Evolutionary conservation across 2,113 vertebrate genomes (phyloP), one percentile per base, ranked within the genome.

Genomic region (Phyllopteryx taeniolatus): DNA sequence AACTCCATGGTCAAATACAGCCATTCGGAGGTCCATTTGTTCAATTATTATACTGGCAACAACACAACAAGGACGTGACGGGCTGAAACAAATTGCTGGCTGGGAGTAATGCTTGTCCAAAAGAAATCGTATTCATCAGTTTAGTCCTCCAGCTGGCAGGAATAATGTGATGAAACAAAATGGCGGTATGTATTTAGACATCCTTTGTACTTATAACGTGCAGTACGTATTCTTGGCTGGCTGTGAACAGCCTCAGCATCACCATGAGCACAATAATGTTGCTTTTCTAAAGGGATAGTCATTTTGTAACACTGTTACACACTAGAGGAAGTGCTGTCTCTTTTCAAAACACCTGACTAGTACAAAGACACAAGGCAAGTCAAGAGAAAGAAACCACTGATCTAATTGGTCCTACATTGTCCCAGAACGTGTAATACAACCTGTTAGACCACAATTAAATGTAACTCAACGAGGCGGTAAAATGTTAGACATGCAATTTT

Each of bases 21-120:
- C n/a, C 56, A 74, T 83, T 89, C 73, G 81, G 69, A 75, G 69
- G 77, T 81, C 74, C 71, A 83, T 81, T 88, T 76, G 69, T 77
- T 84, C 71, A 75, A 84, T 78, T 78, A 70, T 74, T 73, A 76
- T 65, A 71, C 43, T 11, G 19, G 54, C 47, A 44, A 63, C 56
- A 46, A 63, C 56, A 46, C 56, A 46, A 54, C 64, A 67, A 79
- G 70, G 67, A 72, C 77, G 70, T 70, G 67, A 56, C 57, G 73
- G 70, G 57, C 60, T 64, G 27, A 61, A 71, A 69, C 17, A 67
- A 71, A 33, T 46, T 54, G 19, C 51, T 76, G 70, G 35, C 61
- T 44, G 53, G 42, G 6, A 51, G 14, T 44, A 14, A 15, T 43
- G 9, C 11, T 43, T 42, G 31, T 70, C 27, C 12, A 44, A 65